A percentile compares a stretch with the other conserved stretches of the same genome.
Evolutionary conservation across 1,140 invertebrate species (phyloP).

Genomic region (Triops longicaudatus): DNA sequence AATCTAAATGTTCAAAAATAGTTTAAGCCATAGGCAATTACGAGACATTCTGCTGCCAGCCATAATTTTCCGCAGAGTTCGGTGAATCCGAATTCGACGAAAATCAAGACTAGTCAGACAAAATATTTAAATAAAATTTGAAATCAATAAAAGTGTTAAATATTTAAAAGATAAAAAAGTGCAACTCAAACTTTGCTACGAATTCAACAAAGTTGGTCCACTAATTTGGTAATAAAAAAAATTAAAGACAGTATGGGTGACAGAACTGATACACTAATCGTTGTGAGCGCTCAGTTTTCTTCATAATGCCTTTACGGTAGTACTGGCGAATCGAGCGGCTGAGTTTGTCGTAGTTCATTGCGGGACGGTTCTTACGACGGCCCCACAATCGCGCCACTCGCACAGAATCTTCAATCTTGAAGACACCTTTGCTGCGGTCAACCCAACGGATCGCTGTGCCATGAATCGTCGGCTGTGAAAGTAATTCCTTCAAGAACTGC

Average conservation of each 20-base stretch:
- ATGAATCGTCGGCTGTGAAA: conserved; percentile 73
- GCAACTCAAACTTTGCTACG: neutral
- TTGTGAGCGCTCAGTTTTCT: conserved; percentile 96
- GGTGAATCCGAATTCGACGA: neutral
- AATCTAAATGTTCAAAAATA: conserved; percentile 4
- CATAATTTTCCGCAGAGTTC: neutral
- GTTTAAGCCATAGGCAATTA: conserved; percentile 22
- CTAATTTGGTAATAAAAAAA: neutral
- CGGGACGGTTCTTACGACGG: conserved; percentile 90
- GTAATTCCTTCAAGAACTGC: conserved; percentile 96
- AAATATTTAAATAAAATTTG: conserved; percentile 29
- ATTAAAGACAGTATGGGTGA: conserved; percentile 79
- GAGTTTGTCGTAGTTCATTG: conserved; percentile 99
- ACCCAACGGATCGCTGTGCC: conserved; percentile 94
- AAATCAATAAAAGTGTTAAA: conserved; percentile 25
- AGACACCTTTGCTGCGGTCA: conserved; percentile 85
- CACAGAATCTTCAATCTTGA: conserved; percentile 98
- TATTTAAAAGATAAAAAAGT: neutral
- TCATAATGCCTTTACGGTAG: conserved; percentile 99
- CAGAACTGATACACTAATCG: conserved; percentile 98
- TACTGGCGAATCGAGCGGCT: conserved; percentile 96
- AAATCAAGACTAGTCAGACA: conserved; percentile 29
- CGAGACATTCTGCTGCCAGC: neutral
- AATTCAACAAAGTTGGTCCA: conserved; percentile 14
- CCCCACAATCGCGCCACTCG: conserved; percentile 94